phyloP scores from a whole-genome alignment of 2,888 invertebrate species.

The Pyrgus malvae region DNA sequence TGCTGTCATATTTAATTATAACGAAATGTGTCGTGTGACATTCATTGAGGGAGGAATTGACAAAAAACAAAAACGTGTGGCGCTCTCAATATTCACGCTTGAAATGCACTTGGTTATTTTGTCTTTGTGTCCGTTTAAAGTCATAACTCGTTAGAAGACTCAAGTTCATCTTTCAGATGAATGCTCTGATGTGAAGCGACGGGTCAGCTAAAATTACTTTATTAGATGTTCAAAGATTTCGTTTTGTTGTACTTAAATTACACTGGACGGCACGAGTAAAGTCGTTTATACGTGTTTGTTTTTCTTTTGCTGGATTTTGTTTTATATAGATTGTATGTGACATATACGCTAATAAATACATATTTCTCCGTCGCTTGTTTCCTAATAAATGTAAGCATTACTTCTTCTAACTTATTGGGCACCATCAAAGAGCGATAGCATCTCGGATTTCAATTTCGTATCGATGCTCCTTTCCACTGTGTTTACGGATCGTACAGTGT shows the following conservation, averaged over 20 bases:
- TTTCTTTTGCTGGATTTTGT: no score
- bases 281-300: not conserved
- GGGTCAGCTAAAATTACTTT: conserved; percentile 4
- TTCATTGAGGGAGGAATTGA: no score
- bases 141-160: conserved; percentile 10
- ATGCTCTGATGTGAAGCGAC: conserved; percentile 8
- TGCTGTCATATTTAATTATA: no score
- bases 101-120: not conserved
- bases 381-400: no score
- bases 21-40: no score
- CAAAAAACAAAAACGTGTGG: not conserved
- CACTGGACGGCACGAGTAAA: not conserved
- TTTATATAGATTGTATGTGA: no score
- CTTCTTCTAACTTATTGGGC: no score
- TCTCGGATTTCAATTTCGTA: conserved; percentile 9
- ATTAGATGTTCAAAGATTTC: not conserved
- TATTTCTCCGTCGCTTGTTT: no score
- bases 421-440: conserved; percentile 1
- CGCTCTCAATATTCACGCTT: conserved; percentile 8
- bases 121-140: conserved; percentile 16
- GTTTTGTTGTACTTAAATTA: not conserved
- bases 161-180: conserved; percentile 2
- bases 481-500: conserved; percentile 9
- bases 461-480: conserved; percentile 12
- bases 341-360: no score